A percentile compares a stretch with the other conserved stretches of the same genome.
Conservation (phyloP, 1,140 invertebrate genomes). For the Delia radicum region DNA sequence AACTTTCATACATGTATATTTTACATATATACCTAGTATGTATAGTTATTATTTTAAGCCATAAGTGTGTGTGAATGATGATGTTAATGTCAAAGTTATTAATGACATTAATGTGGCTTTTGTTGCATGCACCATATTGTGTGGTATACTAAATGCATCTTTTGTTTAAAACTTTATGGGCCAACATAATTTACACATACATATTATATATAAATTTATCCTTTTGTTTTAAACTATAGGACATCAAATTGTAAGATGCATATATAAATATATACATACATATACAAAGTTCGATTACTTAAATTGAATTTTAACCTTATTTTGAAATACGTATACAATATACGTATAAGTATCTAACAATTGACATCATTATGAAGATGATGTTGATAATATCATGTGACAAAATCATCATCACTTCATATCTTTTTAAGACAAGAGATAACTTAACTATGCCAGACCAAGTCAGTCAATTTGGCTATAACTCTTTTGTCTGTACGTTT, state of each 20-base stretch:
- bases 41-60: background rate
- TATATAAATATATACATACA: background rate
- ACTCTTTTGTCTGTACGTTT: too few species aligned
- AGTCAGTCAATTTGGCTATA: background rate
- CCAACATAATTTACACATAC: background rate
- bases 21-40: background rate
- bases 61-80: background rate
- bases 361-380: slow-evolving; percentile 7
- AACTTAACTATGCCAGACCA: background rate
- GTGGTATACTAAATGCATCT: background rate
- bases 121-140: background rate
- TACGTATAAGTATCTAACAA: background rate
- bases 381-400: background rate
- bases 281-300: background rate
- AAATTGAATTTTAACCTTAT: slow-evolving; percentile 15
- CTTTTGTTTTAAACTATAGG: background rate
- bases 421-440: background rate
- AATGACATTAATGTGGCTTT: slow-evolving; percentile 9
- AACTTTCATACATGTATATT: background rate
- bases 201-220: background rate
- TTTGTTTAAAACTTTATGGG: background rate
- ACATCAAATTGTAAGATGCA: background rate
- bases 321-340: background rate
- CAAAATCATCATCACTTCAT: background rate
- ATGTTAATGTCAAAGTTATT: slow-evolving; percentile 5